Evolutionary conservation across 2,888 invertebrate species (phyloP).

Genomic region (Pocota personata): DNA sequence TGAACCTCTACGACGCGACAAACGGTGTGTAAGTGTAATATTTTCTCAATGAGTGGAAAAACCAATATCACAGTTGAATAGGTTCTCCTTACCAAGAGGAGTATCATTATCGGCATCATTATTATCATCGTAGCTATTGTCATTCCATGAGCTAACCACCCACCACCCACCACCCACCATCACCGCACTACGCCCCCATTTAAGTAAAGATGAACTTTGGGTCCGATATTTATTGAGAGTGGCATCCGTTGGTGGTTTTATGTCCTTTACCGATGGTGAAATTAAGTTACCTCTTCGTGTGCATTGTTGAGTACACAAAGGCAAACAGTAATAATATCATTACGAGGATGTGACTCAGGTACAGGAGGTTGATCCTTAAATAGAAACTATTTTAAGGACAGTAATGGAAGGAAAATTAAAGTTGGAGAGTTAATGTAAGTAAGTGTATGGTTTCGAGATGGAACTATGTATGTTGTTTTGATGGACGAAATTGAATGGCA

Average conservation of each 20-base stretch:
- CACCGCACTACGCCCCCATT: neutral
- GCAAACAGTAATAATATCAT: conserved; percentile 15
- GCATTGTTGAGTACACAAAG: conserved; percentile 5
- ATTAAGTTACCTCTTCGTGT: conserved; percentile 41
- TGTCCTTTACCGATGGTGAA: conserved; percentile 26
- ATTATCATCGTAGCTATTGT: conserved; percentile 23
- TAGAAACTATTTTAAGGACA: conserved; percentile 48
- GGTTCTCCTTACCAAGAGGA: conserved; percentile 17
- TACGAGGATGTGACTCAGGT: conserved; percentile 11
- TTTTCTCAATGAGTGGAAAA: conserved; percentile 71
- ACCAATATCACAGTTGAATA: conserved; percentile 71
- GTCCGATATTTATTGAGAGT: conserved; percentile 34
- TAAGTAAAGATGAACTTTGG: neutral
- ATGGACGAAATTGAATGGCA: neutral
- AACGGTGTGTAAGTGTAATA: conserved; percentile 52
- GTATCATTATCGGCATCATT: conserved; percentile 6
- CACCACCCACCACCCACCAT: neutral
- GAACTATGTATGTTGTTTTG: neutral
- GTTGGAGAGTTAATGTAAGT: neutral
- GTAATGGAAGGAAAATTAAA: neutral
- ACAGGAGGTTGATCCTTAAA: conserved; percentile 17
- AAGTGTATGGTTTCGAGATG: neutral
- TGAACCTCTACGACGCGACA: neutral
- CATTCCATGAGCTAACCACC: neutral
- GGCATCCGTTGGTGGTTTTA: conserved; percentile 30